phyloP scores from a whole-genome alignment of 2,113 vertebrate species.

The Zeus faber region DNA sequence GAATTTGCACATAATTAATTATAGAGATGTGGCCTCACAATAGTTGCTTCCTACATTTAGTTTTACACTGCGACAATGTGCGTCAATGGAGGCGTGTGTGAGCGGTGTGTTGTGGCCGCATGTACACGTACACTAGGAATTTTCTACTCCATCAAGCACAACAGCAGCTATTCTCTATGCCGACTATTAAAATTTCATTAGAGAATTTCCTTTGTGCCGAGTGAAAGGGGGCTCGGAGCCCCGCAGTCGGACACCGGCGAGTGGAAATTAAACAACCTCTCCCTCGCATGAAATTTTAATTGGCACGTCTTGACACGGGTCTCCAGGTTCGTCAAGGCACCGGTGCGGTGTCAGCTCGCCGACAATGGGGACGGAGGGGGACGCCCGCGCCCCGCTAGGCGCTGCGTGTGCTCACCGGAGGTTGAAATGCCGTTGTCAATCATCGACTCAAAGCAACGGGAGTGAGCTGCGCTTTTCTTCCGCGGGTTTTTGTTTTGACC shows the following conservation, averaged over 20 bases:
- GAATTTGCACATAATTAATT: no score
- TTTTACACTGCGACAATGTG: no score
- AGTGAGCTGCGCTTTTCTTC: neutral
- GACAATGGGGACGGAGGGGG: constrained; percentile 13
- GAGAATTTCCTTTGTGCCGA: constrained; percentile 43
- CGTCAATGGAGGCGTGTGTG: no score
- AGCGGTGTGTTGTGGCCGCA: no score
- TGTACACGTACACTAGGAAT: no score
- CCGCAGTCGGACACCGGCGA: constrained; percentile 11
- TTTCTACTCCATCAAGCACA: neutral
- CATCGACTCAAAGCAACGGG: constrained; percentile 16
- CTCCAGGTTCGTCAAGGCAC: neutral
- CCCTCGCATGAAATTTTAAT: constrained; percentile 43
- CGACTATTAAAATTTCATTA: constrained; percentile 14
- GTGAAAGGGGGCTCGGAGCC: neutral
- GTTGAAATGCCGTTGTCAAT: constrained; percentile 25
- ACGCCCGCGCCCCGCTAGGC: neutral
- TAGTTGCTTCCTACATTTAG: no score
- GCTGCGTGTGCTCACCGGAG: constrained; percentile 22
- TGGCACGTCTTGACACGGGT: no score
- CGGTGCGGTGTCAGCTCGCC: constrained; percentile 7
- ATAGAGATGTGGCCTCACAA: no score
- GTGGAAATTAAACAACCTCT: constrained; percentile 32
- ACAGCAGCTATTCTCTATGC: constrained; percentile 18
- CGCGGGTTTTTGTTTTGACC: neutral